Evolutionary conservation across 2,797 vertebrate genomes (phyloP), one percentile per base, ranked within the genome.

Genomic region (Falco naumanni): DNA sequence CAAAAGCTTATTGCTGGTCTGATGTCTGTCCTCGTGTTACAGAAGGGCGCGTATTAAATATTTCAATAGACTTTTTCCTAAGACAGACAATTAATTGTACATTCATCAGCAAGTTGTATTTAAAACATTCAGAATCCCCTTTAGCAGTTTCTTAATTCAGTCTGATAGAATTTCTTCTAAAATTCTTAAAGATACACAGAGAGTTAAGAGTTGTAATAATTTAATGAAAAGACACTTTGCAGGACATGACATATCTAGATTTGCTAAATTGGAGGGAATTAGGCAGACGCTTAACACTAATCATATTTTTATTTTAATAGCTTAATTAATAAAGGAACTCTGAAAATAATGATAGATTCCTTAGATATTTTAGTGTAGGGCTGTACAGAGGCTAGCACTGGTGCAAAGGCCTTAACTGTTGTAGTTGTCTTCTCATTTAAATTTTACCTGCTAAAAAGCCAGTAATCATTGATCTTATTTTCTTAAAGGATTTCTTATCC

Each of bases 271-370:
- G 77, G 70, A 90, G 56, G 48, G 59, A 96, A 89, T 94, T 92
- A 70, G 83, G 41, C 17, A 64, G 75, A 24, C 74, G 33, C 28
- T 85, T 43, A 29, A 29, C 63, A 86, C 78, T 88, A 57, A 93
- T 86, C 20, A 51, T 75, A 61, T 80, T 88, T 74, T 87, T 72
- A 45, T 51, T 83, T 92, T 84, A 92, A 72, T 91, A 60, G 34
- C 24, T 90, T 96, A 95, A 82, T 95, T 95, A 93, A 91, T 77
- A 53, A 90, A 68, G 65, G 79, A 85, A 50, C n/a, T 87, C 37
- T 82, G 84, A 51, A 93, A 90, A 87, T 22, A 13, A 20, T 24
- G n/a, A 47, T 33, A 64, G 84, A 84, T 89, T 83, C 48, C 39
- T 63, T 16, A 70, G 47, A 19, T 54, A 25, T 87, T 29, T 48